Percentiles rank a stretch among this genome's conserved stretches.
These are phyloP conservation scores for Acropora tenuis DNA, from an alignment of 64 coral and sea anemone genomes.

Conservation along the genomic window DNA sequence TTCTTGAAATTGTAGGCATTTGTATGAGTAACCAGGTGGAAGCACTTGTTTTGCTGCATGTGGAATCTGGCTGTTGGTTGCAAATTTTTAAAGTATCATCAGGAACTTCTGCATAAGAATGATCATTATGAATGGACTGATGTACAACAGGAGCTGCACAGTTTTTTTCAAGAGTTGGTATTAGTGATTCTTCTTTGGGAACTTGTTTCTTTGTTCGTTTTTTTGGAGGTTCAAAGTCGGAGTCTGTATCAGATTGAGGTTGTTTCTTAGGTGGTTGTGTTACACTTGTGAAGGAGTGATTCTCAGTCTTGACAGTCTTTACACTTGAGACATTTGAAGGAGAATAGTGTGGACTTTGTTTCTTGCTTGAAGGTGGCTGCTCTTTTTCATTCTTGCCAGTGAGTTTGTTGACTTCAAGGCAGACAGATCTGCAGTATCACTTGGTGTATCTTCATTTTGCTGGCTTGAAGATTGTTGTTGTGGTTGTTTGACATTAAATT, in stretches of 20 bases:
- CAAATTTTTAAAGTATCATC: neutral
- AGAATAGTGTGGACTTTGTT: neutral
- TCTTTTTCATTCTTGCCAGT: too few relatives aligned
- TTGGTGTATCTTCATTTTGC: too few relatives aligned
- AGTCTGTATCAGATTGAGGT: slow-evolving; percentile 28
- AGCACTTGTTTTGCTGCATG: slow-evolving; percentile 12
- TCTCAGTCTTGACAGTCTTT: neutral
- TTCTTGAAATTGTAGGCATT: slow-evolving; percentile 43
- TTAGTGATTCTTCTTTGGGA: neutral
- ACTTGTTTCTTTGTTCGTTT: neutral
- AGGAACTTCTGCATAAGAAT: slow-evolving; percentile 36
- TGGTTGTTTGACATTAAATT: neutral
- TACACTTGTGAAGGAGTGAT: too few relatives aligned
- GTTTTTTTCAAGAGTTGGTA: too few relatives aligned
- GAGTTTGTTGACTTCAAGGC: too few relatives aligned
- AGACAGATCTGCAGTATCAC: too few relatives aligned
- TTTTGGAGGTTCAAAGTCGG: slow-evolving; percentile 53
- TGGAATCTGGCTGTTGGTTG: slow-evolving; percentile 9
- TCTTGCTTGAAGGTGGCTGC: too few relatives aligned
- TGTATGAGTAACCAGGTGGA: slow-evolving; percentile 53
- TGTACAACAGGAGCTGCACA: too few relatives aligned
- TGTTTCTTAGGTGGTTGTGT: too few relatives aligned
- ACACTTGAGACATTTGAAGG: neutral
- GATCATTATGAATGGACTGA: neutral
- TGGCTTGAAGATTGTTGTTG: too few relatives aligned